These are phyloP conservation scores for Drosophila subsilvestris DNA, from an alignment of 2,888 invertebrate species.

Conservation along the genomic window DNA sequence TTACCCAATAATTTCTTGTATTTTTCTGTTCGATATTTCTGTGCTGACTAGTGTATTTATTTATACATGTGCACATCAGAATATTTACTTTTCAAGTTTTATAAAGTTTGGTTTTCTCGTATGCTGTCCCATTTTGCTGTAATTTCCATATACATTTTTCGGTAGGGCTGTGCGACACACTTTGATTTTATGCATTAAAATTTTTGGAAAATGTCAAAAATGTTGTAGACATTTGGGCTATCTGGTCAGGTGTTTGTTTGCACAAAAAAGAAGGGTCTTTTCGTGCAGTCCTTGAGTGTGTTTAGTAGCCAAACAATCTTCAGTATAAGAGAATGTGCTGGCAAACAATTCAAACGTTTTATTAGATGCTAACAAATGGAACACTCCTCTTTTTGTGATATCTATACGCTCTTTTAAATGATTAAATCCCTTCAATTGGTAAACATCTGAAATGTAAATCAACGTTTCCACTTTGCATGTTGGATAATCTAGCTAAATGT, in stretches of 20 bases:
- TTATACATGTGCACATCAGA: neutral
- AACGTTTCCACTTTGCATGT: conserved; percentile 20
- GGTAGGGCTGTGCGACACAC: conserved; percentile 10
- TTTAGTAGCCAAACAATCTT: neutral
- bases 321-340: neutral
- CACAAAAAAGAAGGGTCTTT: neutral
- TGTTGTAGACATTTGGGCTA: neutral
- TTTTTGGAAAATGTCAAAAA: neutral
- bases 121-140: conserved; percentile 36
- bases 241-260: neutral
- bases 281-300: no score
- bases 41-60: neutral
- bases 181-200: neutral
- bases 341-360: neutral
- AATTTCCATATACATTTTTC: conserved; percentile 34
- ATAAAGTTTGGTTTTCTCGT: neutral
- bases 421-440: neutral
- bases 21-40: neutral
- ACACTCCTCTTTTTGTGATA: neutral
- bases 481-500: conserved; percentile 24
- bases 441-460: conserved; percentile 9
- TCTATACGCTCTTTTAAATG: no score
- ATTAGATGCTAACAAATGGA: neutral
- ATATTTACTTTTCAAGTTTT: conserved; percentile 3
- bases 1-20: no score